phyloP scores from a whole-genome alignment of 23 tunicate species.

The Phallusia fumigata region DNA sequence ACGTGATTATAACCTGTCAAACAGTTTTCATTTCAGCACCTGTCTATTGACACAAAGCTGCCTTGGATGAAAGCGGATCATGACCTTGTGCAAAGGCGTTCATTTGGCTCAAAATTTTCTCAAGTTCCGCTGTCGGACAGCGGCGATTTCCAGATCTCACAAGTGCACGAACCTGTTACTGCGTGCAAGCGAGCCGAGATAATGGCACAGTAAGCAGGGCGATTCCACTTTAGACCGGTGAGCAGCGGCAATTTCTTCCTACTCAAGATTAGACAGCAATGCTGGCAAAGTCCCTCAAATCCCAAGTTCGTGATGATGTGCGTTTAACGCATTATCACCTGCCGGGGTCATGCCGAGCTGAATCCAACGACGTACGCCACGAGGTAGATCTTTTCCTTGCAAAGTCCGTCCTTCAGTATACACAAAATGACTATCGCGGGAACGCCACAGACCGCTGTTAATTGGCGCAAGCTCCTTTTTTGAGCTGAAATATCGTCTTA shows the following conservation, averaged over 20 bases:
- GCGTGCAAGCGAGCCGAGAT: not conserved
- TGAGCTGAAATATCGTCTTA: not conserved
- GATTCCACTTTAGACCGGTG: not conserved
- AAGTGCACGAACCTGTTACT: not conserved
- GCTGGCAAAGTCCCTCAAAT: not conserved
- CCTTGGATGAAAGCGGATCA: not conserved
- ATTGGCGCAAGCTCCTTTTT: not conserved
- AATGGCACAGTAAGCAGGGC: not conserved
- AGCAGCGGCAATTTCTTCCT: not conserved
- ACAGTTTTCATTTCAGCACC: not conserved
- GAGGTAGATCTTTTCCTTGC: constrained; percentile 11
- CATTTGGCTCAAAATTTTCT: not conserved
- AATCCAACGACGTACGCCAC: constrained; percentile 17
- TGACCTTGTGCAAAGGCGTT: not conserved
- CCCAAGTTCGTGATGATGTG: not conserved
- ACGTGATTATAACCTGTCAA: constrained; percentile 3
- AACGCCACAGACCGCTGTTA: no score
- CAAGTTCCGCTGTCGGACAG: not conserved
- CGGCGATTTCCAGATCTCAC: not conserved
- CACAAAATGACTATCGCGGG: no score
- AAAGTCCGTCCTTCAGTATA: not conserved
- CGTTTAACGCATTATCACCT: not conserved
- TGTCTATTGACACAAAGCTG: not conserved
- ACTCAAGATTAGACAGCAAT: not conserved
- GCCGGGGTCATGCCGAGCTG: not conserved